phyloP scores from a whole-genome alignment of 2,113 vertebrate species.

The Poeciliopsis turrubarensis region DNA sequence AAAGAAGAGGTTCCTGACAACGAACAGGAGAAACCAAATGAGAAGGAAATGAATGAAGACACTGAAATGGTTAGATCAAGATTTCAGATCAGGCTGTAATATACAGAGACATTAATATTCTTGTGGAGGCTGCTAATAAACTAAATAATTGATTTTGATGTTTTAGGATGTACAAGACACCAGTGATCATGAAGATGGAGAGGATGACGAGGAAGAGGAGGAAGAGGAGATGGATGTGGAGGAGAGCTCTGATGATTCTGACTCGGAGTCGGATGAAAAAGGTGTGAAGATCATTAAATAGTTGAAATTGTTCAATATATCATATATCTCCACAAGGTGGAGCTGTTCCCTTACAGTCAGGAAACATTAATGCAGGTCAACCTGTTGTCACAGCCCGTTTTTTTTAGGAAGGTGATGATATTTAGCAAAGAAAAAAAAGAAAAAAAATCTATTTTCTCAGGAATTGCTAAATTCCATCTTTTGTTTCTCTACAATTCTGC shows the following conservation, averaged over 20 bases:
- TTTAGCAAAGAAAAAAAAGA: too few species aligned
- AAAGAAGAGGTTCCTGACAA: conserved; percentile 90
- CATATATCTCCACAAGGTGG: conserved; percentile 19
- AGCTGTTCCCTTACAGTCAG: not conserved
- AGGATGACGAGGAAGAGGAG: conserved; percentile 93
- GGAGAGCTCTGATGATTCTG: conserved; percentile 94
- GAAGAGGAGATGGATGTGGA: conserved; percentile 93
- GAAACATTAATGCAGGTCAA: not conserved
- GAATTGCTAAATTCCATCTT: too few species aligned
- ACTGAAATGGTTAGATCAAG: conserved; percentile 80
- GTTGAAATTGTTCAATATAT: not conserved
- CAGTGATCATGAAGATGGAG: conserved; percentile 90
- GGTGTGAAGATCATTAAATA: conserved; percentile 71
- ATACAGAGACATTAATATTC: too few species aligned
- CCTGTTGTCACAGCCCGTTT: not conserved
- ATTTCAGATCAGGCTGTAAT: not conserved
- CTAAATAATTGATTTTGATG: not conserved
- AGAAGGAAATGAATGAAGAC: conserved; percentile 85
- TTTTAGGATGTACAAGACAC: conserved; percentile 84
- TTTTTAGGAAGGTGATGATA: too few species aligned
- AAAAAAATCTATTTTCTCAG: too few species aligned
- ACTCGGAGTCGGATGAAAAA: conserved; percentile 96
- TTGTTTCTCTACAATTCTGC: too few species aligned
- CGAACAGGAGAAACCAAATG: conserved; percentile 87
- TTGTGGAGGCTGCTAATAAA: not conserved